Evolutionary conservation across 2,113 vertebrate species (phyloP).

Genomic region (Cyanistes caeruleus): DNA sequence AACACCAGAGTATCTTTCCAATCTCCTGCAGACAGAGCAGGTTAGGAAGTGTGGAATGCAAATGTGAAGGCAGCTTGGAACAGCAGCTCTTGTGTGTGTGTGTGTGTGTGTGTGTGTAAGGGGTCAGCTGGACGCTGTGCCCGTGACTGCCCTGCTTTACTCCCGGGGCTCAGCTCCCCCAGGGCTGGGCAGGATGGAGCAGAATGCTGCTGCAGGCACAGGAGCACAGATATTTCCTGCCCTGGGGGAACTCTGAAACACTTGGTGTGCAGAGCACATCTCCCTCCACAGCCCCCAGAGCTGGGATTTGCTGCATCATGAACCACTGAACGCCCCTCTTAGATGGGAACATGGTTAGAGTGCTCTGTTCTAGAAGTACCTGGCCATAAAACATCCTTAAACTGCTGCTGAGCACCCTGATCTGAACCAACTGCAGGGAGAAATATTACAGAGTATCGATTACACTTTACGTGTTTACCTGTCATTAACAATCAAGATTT

Average conservation of each 20-base stretch:
- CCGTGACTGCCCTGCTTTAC: accelerated
- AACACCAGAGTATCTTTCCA: background rate
- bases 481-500: background rate
- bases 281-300: background rate
- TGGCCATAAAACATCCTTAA: background rate
- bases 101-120: accelerated
- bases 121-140: background rate
- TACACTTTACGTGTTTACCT: background rate
- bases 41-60: background rate
- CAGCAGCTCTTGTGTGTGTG: background rate
- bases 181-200: background rate
- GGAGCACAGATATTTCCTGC: background rate
- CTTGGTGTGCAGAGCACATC: accelerated
- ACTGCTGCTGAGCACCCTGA: background rate
- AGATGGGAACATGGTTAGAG: accelerated
- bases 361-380: background rate
- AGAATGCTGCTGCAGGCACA: background rate
- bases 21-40: background rate
- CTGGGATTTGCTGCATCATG: accelerated
- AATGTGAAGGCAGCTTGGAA: background rate
- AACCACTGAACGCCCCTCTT: background rate
- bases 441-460: accelerated
- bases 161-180: background rate
- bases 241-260: accelerated
- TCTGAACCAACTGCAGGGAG: background rate